Percentiles rank a stretch among this genome's conserved stretches.
phyloP scores from a whole-genome alignment of 2,797 vertebrate genomes.

The Aldrovandia affinis region DNA sequence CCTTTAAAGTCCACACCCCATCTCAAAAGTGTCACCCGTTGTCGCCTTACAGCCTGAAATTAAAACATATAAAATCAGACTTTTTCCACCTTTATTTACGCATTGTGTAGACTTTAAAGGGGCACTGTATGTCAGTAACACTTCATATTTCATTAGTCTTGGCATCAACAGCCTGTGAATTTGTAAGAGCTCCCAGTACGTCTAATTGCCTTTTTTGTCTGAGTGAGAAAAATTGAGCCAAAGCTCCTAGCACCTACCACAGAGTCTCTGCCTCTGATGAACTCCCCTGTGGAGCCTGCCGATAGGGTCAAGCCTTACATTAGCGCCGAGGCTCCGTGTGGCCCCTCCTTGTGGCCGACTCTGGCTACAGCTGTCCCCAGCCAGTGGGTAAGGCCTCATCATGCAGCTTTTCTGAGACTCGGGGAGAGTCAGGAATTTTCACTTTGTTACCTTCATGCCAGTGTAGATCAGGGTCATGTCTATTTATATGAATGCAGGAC shows the following conservation, averaged over 20 bases:
- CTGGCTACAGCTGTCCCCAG: not conserved
- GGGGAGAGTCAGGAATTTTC: too few species aligned
- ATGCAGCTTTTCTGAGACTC: not conserved
- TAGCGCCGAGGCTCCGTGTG: not conserved
- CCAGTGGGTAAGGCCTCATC: not conserved
- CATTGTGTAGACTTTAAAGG: too few species aligned
- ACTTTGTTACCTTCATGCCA: not conserved
- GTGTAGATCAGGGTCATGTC: not conserved
- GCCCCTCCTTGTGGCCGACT: not conserved
- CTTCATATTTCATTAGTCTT: not conserved
- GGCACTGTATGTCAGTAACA: not conserved
- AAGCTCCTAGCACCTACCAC: not conserved
- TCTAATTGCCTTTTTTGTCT: not conserved
- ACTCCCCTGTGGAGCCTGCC: not conserved
- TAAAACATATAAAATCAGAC: too few species aligned
- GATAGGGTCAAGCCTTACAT: not conserved
- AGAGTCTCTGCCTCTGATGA: not conserved
- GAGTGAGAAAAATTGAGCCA: not conserved
- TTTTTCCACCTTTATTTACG: too few species aligned
- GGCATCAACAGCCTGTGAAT: not conserved
- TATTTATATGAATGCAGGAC: not conserved
- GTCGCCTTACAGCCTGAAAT: too few species aligned
- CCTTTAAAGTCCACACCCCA: too few species aligned
- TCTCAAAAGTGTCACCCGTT: too few species aligned
- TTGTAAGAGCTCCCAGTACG: not conserved